These are phyloP conservation scores for Passer domesticus DNA, from an alignment of 2,113 vertebrate species.

Conservation along the genomic window DNA sequence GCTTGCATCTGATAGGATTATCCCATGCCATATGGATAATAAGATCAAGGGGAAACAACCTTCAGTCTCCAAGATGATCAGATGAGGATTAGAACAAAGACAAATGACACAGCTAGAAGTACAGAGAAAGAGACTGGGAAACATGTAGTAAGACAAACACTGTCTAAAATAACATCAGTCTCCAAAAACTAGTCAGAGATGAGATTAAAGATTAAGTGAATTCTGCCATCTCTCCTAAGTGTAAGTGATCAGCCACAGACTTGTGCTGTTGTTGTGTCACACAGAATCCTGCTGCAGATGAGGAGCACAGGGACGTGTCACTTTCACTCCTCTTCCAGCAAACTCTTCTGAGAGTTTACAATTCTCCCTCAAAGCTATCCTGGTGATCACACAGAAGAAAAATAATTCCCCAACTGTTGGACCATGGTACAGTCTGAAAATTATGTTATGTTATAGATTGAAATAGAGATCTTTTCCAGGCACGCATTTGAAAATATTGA, in stretches of 20 bases:
- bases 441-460: neutral
- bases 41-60: neutral
- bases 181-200: neutral
- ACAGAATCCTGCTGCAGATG: neutral
- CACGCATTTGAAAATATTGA: neutral
- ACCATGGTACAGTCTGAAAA: neutral
- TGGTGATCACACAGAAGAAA: neutral
- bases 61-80: neutral
- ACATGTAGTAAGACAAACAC: neutral
- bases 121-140: neutral
- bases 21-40: neutral
- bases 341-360: neutral
- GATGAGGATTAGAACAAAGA: neutral
- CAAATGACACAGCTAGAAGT: neutral
- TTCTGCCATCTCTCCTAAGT: neutral
- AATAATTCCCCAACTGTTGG: neutral
- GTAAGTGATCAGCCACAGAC: neutral
- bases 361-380: neutral
- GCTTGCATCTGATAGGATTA: neutral
- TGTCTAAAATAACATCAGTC: neutral
- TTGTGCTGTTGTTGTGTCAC: neutral
- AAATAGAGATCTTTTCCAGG: neutral
- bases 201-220: neutral
- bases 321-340: neutral
- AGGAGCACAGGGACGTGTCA: accelerated